Percentiles rank a stretch among this genome's conserved stretches.
Conservation (phyloP, 2,797 vertebrate species). For the Amblyopsis hoosieri region DNA sequence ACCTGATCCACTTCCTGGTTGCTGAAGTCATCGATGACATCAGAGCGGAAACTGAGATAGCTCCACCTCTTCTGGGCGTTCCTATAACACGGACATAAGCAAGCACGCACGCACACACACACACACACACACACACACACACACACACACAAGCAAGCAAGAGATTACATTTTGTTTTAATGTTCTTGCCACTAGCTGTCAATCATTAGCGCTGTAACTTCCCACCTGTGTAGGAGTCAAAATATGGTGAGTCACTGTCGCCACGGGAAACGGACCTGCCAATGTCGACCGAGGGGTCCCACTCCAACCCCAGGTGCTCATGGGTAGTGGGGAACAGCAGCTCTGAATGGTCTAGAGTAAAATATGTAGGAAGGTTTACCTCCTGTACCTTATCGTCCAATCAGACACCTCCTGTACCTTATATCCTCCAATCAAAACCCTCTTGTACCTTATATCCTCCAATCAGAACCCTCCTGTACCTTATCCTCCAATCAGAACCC, state of each 20-base stretch:
- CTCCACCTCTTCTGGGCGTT: constrained; percentile 53
- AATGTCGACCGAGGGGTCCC: constrained; percentile 88
- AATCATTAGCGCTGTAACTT: neutral
- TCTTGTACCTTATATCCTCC: constrained; percentile 42
- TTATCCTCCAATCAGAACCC: too few species aligned
- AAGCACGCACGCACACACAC: constrained; percentile 5
- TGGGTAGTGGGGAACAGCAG: constrained; percentile 33
- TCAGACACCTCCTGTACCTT: too few species aligned
- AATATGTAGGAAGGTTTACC: neutral
- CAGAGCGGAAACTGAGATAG: constrained; percentile 51
- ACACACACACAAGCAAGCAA: neutral
- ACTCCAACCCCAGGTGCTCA: constrained; percentile 80
- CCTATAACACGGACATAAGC: constrained; percentile 7
- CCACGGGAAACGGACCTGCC: constrained; percentile 75
- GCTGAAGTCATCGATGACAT: constrained; percentile 40
- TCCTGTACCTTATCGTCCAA: too few species aligned
- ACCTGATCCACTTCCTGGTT: constrained; percentile 48
- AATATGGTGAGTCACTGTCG: constrained; percentile 73
- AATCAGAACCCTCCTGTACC: neutral
- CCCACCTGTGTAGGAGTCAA: constrained; percentile 63
- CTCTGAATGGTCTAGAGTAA: neutral
- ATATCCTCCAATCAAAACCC: too few species aligned
- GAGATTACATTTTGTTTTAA: neutral
- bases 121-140: neutral
- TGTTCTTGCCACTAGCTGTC: too few species aligned